Evolutionary conservation across 1,140 invertebrate species (phyloP), one percentile per base, ranked within the genome.

Genomic region (Carposina sasakii): DNA sequence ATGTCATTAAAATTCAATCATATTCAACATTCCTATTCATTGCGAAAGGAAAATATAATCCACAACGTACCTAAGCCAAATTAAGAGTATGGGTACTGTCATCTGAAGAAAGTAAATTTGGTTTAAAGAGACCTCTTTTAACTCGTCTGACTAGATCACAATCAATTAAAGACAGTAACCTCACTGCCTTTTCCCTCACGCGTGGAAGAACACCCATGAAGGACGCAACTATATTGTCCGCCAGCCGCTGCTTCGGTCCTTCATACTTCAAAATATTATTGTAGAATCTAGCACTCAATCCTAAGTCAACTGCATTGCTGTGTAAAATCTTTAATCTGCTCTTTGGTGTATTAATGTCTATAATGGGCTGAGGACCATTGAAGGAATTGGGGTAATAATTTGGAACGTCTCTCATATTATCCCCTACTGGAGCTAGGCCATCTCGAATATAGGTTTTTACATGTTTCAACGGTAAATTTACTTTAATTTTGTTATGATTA

Each of bases 351-450:
- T 41, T 23, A 20, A 21, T 10, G 24, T 41, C 48, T 10, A 50
- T n/a, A 13, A 15, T 15, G 34, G 48, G 48, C 20, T 42, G 13
- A 20, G 94, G 93, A 0, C 94, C 95, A 41, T 77, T 76, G 73
- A 97, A 98, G 58, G 94, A 96, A 78, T 97, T 97, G 0, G 96
- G 96, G 81, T 88, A 96, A 73, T 97, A 97, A 79, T 96, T 96
- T 4, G 96, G 96, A 6, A 93, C 91, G 31, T 91, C 92, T 48
- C 81, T 89, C 87, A 91, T 87, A 59, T 89, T 89, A 26, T 87
- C 75, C 60, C 87, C 75, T 19, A 85, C 62, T 3, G 87, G 81
- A 86, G 89, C 89, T 8, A 87, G 76, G 1, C 96, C 96, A 82
- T 97, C 95, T 17, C 95, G 88, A 71, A 95, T 92, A 75, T 60